These are phyloP conservation scores for Rhinogobio ventralis DNA, from an alignment of 2,797 vertebrate species.

Conservation along the genomic window DNA sequence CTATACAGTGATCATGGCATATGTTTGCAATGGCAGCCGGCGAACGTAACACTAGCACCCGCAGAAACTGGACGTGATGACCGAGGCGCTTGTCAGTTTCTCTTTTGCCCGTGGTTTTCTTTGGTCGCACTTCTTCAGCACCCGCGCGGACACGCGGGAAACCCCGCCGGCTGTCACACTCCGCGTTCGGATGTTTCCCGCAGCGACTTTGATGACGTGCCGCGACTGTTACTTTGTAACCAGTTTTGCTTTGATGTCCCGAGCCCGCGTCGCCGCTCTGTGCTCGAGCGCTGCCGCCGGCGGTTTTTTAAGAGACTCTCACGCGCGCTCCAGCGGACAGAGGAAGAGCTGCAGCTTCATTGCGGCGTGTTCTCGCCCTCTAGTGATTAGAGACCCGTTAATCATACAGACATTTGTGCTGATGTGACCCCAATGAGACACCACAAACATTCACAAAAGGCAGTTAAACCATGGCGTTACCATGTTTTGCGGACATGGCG, in stretches of 20 bases:
- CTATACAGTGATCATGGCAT: neutral
- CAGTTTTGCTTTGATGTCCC: conserved; percentile 38
- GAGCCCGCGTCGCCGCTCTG: neutral
- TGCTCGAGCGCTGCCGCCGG: conserved; percentile 19
- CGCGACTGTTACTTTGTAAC: conserved; percentile 24
- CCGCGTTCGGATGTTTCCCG: conserved; percentile 4
- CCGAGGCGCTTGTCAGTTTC: conserved; percentile 19
- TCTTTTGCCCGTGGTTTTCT: conserved; percentile 15
- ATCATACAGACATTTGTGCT: conserved; percentile 32
- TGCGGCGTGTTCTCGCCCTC: conserved; percentile 63
- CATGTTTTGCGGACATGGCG: neutral
- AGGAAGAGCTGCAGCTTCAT: neutral
- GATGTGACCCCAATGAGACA: conserved; percentile 40
- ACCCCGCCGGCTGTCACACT: neutral
- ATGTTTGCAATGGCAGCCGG: conserved; percentile 9
- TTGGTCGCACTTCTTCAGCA: conserved; percentile 56
- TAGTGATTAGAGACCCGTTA: conserved; percentile 47
- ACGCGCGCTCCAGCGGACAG: conserved; percentile 44
- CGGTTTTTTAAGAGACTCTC: conserved; percentile 39
- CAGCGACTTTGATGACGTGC: conserved; percentile 28
- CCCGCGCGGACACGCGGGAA: conserved; percentile 37
- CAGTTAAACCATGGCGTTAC: neutral
- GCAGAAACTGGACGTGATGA: conserved; percentile 39
- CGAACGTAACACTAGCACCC: conserved; percentile 22
- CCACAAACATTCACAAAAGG: neutral